Evolutionary conservation across 2,888 invertebrate genomes (phyloP).

Genomic region (Rhimphoctona megacephalus): DNA sequence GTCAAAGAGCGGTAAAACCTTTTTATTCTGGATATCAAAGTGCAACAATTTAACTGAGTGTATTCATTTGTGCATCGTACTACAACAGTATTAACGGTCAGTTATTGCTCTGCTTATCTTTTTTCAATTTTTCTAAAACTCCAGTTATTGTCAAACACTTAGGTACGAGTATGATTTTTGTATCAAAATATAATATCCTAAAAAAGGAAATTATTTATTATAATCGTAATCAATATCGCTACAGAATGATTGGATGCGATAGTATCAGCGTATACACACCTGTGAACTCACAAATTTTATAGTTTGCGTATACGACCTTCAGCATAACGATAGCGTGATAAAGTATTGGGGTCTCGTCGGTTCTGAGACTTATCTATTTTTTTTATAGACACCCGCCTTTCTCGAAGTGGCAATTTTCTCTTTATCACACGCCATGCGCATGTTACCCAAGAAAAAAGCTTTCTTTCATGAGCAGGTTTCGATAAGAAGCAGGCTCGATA

Average conservation of each 20-base stretch:
- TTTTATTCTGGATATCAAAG: too few species aligned
- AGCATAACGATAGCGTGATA: constrained; percentile 35
- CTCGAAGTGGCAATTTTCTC: constrained; percentile 69
- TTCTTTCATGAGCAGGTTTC: constrained; percentile 43
- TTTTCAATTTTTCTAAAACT: too few species aligned
- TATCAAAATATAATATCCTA: background rate
- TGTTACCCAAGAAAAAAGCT: constrained; percentile 52
- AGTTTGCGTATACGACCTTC: constrained; percentile 40
- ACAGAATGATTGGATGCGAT: constrained; percentile 47
- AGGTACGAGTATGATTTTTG: background rate
- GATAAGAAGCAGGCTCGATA: constrained; percentile 72
- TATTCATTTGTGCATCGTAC: too few species aligned
- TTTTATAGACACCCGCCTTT: constrained; percentile 57
- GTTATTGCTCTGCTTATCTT: too few species aligned
- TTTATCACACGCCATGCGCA: constrained; percentile 50
- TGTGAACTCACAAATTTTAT: constrained; percentile 57
- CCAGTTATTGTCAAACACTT: too few species aligned
- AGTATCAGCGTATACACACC: constrained; percentile 36
- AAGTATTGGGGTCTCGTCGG: constrained; percentile 33
- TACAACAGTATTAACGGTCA: too few species aligned
- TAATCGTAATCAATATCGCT: constrained; percentile 46
- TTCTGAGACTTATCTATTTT: constrained; percentile 62
- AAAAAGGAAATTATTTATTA: background rate
- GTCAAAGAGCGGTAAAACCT: too few species aligned
- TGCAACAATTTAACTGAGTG: too few species aligned